These are phyloP conservation scores for Laterallus jamaicensis DNA, from an alignment of 2,113 vertebrate genomes.

Conservation along the genomic window DNA sequence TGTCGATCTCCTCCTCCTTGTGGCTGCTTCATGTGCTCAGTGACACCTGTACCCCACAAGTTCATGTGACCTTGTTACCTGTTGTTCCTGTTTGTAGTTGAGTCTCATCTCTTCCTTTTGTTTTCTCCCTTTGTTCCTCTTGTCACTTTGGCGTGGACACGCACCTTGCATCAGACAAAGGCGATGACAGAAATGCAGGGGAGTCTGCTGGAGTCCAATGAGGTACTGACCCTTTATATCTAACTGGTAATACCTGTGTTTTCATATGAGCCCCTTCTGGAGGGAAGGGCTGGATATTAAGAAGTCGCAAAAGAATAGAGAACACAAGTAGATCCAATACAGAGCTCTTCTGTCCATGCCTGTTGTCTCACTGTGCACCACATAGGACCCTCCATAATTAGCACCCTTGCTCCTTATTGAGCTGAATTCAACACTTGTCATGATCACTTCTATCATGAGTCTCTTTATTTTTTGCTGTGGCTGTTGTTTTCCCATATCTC, in stretches of 20 bases:
- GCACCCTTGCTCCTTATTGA: not conserved
- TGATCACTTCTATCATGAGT: not conserved
- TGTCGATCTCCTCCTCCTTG: not conserved
- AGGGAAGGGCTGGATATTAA: not conserved
- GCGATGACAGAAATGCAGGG: constrained; percentile 72
- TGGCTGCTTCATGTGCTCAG: not conserved
- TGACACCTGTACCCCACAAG: not conserved
- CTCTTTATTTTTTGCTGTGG: not conserved
- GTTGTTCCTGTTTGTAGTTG: constrained; percentile 23
- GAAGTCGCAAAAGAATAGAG: not conserved
- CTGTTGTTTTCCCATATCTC: not conserved
- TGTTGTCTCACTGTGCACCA: not conserved
- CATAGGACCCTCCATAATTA: not conserved
- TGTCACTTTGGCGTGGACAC: constrained; percentile 50
- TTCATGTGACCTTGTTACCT: constrained; percentile 5
- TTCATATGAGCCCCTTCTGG: not conserved
- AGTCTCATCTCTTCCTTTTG: constrained; percentile 66
- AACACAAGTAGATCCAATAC: not conserved
- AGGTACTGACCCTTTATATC: constrained; percentile 59
- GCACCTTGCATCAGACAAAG: constrained; percentile 69
- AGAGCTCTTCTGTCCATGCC: constrained; percentile 48
- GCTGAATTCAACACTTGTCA: not conserved
- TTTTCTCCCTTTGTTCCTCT: constrained; percentile 63
- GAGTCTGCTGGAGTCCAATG: constrained; percentile 64
- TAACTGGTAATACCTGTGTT: not conserved